A percentile compares a stretch with the other conserved stretches of the same genome.
Evolutionary conservation across 92 coral and sea anemone species (phyloP).

Genomic region (Muricea muricata): DNA sequence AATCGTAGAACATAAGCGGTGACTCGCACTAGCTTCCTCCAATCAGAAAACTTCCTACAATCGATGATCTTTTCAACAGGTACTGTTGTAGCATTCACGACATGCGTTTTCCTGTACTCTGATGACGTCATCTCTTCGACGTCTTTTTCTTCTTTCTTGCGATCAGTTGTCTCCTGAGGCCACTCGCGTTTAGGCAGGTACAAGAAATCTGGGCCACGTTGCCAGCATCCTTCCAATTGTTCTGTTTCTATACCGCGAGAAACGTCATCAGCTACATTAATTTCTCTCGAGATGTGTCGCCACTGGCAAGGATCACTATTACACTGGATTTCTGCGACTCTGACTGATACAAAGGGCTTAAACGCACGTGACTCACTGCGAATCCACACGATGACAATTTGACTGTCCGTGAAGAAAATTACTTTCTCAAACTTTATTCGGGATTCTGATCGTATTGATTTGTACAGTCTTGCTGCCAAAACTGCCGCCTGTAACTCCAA

Average conservation of each 20-base stretch:
- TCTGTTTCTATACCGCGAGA: constrained; percentile 48
- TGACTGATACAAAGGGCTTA: constrained; percentile 69
- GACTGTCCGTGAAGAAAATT: constrained; percentile 56
- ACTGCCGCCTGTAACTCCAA: constrained; percentile 3
- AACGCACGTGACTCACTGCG: constrained; percentile 46
- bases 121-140: neutral
- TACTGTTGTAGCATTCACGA: too few species aligned
- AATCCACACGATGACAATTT: constrained; percentile 56
- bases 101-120: neutral
- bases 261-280: constrained; percentile 64
- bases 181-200: neutral
- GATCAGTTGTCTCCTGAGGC: neutral
- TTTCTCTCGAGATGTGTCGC: constrained; percentile 60
- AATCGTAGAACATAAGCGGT: neutral
- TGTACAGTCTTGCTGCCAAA: constrained; percentile 28
- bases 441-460: constrained; percentile 47
- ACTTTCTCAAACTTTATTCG: constrained; percentile 40
- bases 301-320: constrained; percentile 60
- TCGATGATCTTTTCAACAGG: too few species aligned
- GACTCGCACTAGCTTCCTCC: too few species aligned
- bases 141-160: neutral
- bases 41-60: too few species aligned
- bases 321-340: constrained; percentile 61
- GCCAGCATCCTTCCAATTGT: constrained; percentile 55
- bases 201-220: neutral